Percentiles rank a stretch among this genome's conserved stretches.
Evolutionary conservation across 2,797 vertebrate species (phyloP).

Genomic region (Pipistrellus pygmaeus): DNA sequence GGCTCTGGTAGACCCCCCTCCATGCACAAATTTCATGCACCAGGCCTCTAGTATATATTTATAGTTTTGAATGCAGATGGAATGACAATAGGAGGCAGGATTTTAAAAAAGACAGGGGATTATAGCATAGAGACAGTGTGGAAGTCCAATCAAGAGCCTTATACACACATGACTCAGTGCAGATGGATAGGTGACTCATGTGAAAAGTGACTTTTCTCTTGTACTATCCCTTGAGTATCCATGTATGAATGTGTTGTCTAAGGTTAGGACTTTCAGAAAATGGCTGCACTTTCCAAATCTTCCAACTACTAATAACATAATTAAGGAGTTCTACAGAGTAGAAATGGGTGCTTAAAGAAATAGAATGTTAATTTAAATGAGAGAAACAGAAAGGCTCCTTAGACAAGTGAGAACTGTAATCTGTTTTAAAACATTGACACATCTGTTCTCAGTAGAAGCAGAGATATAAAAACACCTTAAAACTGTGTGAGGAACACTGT

Average conservation of each 20-base stretch:
- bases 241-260: not conserved
- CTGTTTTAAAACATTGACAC: not conserved
- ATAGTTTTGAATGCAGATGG: not conserved
- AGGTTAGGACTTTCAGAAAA: not conserved
- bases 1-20: no score
- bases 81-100: not conserved
- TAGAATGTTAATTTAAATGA: not conserved
- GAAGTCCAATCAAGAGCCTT: not conserved
- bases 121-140: not conserved
- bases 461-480: not conserved
- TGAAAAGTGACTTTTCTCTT: not conserved
- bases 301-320: not conserved
- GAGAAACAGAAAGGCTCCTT: not conserved
- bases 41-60: not conserved
- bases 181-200: not conserved
- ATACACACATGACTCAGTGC: not conserved
- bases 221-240: not conserved
- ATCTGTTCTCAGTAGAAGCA: not conserved
- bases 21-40: no score
- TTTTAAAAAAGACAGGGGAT: not conserved
- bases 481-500: not conserved
- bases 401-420: not conserved
- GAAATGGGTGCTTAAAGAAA: not conserved
- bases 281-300: conserved; percentile 7
- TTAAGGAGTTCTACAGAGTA: not conserved